A percentile compares a stretch with the other conserved stretches of the same genome.
Evolutionary conservation across 30 jellyfish, hydroid and myxozoan genomes (phyloP).

Genomic region (Aurelia aurita): DNA sequence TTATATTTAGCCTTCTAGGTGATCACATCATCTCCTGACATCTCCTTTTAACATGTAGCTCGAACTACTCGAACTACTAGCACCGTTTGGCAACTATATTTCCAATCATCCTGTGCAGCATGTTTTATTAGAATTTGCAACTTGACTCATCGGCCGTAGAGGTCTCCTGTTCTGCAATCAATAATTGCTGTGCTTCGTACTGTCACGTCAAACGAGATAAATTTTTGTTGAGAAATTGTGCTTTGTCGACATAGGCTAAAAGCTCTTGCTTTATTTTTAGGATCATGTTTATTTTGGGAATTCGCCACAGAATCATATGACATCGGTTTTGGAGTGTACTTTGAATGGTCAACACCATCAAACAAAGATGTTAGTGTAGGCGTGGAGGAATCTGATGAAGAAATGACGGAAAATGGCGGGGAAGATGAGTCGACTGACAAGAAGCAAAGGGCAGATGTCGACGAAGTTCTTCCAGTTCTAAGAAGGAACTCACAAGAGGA

Average conservation of each 20-base stretch:
- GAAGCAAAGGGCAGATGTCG: slow-evolving; percentile 60
- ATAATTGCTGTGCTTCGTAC: too few species aligned
- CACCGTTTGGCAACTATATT: too few species aligned
- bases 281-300: slow-evolving; percentile 98
- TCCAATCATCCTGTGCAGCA: too few species aligned
- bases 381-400: slow-evolving; percentile 70
- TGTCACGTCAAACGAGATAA: too few species aligned
- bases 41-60: too few species aligned
- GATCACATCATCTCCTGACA: too few species aligned
- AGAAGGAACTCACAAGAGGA: slow-evolving; percentile 97
- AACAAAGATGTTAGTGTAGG: slow-evolving; percentile 55
- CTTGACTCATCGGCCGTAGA: too few species aligned
- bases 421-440: slow-evolving; percentile 1
- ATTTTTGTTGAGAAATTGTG: too few species aligned
- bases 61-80: too few species aligned
- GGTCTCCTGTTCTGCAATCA: too few species aligned
- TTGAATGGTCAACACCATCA: slow-evolving; percentile 85
- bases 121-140: too few species aligned
- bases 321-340: slow-evolving; percentile 94
- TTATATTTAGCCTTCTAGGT: too few species aligned
- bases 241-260: neutral
- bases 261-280: slow-evolving; percentile 6
- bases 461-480: slow-evolving; percentile 91
- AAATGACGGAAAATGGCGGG: slow-evolving; percentile 32
- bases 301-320: slow-evolving; percentile 95